Evolutionary conservation across 2,113 vertebrate species (phyloP).

Genomic region (Recurvirostra avosetta): DNA sequence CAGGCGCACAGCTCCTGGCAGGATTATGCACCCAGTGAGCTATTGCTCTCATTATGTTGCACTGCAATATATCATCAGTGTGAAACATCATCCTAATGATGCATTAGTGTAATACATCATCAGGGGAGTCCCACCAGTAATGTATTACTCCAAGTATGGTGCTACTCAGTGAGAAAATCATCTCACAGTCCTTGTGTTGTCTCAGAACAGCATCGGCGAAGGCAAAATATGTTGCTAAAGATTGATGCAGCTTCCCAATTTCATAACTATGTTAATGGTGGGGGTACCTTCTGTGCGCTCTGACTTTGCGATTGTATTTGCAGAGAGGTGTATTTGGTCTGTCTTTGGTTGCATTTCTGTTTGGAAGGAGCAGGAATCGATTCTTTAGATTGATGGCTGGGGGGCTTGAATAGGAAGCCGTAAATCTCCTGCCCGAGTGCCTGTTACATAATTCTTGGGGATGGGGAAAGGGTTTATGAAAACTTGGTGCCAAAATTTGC

Average conservation of each 20-base stretch:
- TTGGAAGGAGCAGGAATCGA: neutral
- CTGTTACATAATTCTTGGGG: neutral
- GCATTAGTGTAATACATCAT: constrained; percentile 74
- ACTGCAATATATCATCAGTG: constrained; percentile 64
- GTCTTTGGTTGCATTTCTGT: neutral
- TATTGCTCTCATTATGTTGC: constrained; percentile 74
- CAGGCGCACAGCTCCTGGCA: constrained; percentile 43
- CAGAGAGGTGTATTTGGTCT: neutral
- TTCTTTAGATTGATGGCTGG: constrained; percentile 12
- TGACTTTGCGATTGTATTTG: neutral
- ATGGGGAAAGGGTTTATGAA: neutral
- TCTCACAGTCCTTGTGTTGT: neutral
- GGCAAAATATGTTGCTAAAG: neutral
- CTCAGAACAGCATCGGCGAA: neutral
- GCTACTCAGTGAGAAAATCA: constrained; percentile 31
- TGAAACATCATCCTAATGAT: constrained; percentile 74
- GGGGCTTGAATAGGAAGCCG: neutral
- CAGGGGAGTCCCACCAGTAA: constrained; percentile 68
- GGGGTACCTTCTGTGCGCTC: neutral
- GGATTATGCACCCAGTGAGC: constrained; percentile 67
- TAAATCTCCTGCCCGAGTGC: neutral
- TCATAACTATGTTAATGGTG: neutral
- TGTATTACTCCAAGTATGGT: constrained; percentile 46
- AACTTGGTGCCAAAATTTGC: neutral
- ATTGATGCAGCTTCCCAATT: constrained; percentile 1